A percentile compares a stretch with the other conserved stretches of the same genome.
These are phyloP conservation scores for Numida meleagris DNA, from an alignment of 2,113 vertebrate species.

Conservation along the genomic window DNA sequence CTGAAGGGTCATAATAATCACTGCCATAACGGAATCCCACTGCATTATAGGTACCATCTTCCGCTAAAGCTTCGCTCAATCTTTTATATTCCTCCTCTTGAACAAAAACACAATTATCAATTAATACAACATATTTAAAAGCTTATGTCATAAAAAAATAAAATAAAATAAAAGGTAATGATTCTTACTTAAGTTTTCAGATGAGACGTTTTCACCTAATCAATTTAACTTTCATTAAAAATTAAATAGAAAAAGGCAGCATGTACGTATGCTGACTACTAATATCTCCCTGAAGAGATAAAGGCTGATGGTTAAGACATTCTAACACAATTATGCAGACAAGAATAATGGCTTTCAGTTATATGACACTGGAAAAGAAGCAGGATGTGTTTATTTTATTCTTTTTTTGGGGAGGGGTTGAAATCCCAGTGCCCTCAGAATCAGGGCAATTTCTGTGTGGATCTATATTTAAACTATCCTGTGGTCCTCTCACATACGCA, in stretches of 20 bases:
- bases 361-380: conserved; percentile 76
- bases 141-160: conserved; percentile 16
- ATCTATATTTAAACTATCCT: conserved; percentile 86
- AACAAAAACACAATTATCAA: conserved; percentile 73
- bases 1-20: conserved; percentile 97
- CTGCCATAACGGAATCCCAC: conserved; percentile 94
- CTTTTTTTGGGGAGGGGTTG: conserved; percentile 39
- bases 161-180: background rate
- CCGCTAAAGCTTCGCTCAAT: conserved; percentile 93
- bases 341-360: conserved; percentile 50
- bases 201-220: conserved; percentile 50
- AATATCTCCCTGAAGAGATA: conserved; percentile 74
- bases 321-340: conserved; percentile 49
- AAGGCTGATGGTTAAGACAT: conserved; percentile 63
- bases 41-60: conserved; percentile 92
- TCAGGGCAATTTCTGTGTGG: conserved; percentile 81
- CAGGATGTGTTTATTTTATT: conserved; percentile 54
- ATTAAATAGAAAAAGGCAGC: conserved; percentile 52
- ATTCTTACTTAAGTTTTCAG: conserved; percentile 60
- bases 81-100: conserved; percentile 99
- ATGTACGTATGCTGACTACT: conserved; percentile 39
- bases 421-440: conserved; percentile 84
- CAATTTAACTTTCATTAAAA: conserved; percentile 57
- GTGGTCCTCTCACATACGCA: conserved; percentile 85
- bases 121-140: conserved; percentile 39